Evolutionary conservation across 2,888 invertebrate genomes (phyloP).

Genomic region (Phaonia tiefii): DNA sequence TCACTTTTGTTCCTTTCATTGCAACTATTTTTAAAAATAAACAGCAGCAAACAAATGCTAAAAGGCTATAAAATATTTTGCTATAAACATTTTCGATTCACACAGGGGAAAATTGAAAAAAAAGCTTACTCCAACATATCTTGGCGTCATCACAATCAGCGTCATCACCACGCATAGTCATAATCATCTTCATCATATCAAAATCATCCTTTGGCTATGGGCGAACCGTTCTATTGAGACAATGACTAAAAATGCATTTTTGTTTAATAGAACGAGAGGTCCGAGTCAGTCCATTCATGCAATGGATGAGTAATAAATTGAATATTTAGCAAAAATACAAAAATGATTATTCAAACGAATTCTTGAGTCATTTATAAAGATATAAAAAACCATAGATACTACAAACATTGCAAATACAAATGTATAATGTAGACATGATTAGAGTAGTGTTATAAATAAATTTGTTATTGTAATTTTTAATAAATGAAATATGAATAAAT

Average conservation of each 20-base stretch:
- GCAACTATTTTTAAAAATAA: not conserved
- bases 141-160: too few species aligned
- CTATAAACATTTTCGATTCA: too few species aligned
- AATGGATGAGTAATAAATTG: not conserved
- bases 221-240: not conserved
- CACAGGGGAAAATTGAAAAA: too few species aligned
- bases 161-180: not conserved
- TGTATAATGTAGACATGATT: too few species aligned
- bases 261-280: conserved; percentile 1
- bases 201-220: not conserved
- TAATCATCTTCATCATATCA: not conserved
- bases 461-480: too few species aligned
- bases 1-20: too few species aligned
- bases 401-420: too few species aligned
- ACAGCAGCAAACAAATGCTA: not conserved
- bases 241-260: conserved; percentile 8
- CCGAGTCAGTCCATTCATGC: not conserved
- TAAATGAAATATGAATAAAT: too few species aligned
- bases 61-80: not conserved
- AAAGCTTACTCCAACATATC: too few species aligned
- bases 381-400: too few species aligned
- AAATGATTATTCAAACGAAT: not conserved
- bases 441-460: too few species aligned
- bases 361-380: not conserved
- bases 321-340: not conserved